Base-by-base conservation (phyloP, 2,888 invertebrate species). In the Actias luna region DNA sequence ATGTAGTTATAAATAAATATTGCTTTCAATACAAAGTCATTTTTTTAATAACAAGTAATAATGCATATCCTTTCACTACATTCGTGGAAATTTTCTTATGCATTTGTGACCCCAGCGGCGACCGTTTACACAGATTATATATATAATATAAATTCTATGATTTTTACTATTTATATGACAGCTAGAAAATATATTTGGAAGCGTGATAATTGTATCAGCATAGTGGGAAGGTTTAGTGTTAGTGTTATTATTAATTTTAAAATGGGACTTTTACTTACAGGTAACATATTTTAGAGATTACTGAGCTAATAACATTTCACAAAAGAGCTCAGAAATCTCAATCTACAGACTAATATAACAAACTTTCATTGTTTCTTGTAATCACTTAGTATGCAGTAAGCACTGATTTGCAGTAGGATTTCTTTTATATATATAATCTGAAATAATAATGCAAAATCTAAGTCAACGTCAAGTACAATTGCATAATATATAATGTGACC, bases 91-190 rank as follows among this genome's bases (percentile, higher is more conserved):
- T 55, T 64, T 27, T 66, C 42, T 60, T 66, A 72, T 75, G 74
- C 72, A 74, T 33, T 61, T 61, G 57, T 69, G 66, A 69, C 75
- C 75, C 72, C 70, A 75, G 75, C 75, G 74, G 74, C 27, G 60
- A 25, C 18, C 18, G 33, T 35, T 35, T 33, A 33, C 33, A 33
- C 2, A 33, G 33, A 10, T 33, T 33, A 33, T 33, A 33, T 33
- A 60, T 25, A 33, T 52, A 35, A 52, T 52, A 52, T 50, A 14
- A 25, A 50, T 33, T 33, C 31, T 18, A 31, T 8, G 8, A 25
- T 60, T 18, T 36, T 59, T 52, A 50, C 52, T 22, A 33, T 52
- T 35, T 52, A 52, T 35, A 35, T 50, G 33, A 60, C 35, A 35
- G 25, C 50, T 42, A 39, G 1, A 39, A 5, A 39, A 14, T 39